phyloP scores from a whole-genome alignment of 2,888 invertebrate species.

The Acronicta psi region DNA sequence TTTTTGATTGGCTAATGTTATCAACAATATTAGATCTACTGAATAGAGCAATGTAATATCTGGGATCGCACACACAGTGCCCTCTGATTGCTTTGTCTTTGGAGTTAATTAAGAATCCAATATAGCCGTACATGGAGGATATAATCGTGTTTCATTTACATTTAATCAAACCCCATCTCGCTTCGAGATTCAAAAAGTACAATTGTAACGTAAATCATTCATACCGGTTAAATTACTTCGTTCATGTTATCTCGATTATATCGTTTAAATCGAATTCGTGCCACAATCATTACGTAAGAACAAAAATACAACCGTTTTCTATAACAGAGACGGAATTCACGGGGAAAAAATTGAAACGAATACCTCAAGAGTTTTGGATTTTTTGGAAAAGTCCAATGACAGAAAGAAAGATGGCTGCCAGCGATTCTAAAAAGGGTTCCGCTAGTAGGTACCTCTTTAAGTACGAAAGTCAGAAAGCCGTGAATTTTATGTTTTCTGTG shows the following conservation, averaged over 20 bases:
- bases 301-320: slow-evolving; percentile 14
- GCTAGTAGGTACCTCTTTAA: slow-evolving; percentile 24
- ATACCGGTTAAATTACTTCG: slow-evolving; percentile 9
- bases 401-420: slow-evolving; percentile 33
- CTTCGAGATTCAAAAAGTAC: slow-evolving; percentile 16
- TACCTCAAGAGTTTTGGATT: slow-evolving; percentile 13
- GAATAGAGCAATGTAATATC: slow-evolving; percentile 33
- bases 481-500: slow-evolving; percentile 29
- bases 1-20: too few relatives aligned
- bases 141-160: slow-evolving; percentile 16
- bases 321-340: slow-evolving; percentile 16
- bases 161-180: slow-evolving; percentile 19
- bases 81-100: slow-evolving; percentile 36
- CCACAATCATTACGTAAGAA: background rate
- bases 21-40: slow-evolving; percentile 13
- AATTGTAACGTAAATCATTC: slow-evolving; percentile 8
- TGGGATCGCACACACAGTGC: slow-evolving; percentile 9
- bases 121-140: slow-evolving; percentile 4
- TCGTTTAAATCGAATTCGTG: slow-evolving; percentile 14
- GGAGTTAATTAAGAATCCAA: slow-evolving; percentile 43
- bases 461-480: slow-evolving; percentile 11
- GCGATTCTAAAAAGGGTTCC: slow-evolving; percentile 21
- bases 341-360: slow-evolving; percentile 6
- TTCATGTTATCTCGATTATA: slow-evolving; percentile 7
- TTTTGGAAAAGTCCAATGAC: slow-evolving; percentile 23